Base-by-base conservation (phyloP, 1,140 invertebrate species). In the Eurosta solidaginis region DNA sequence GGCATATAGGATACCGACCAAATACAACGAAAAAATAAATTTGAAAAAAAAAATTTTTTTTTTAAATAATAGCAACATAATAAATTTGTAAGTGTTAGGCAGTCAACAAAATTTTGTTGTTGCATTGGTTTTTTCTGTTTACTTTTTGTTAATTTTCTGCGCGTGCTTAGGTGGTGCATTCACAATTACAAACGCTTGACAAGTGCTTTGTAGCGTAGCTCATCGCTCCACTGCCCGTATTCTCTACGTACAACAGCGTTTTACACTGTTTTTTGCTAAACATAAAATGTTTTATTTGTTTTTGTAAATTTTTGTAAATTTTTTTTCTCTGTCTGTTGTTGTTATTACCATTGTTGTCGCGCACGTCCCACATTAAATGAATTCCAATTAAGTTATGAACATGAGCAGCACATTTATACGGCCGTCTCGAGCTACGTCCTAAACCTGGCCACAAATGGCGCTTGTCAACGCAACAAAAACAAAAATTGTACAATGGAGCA, bases 301-400 rank as follows among this genome's bases (percentile, higher is more conserved):
- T 40, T 40, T 20, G 0, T 47, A 17, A 4, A 10, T 47, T 47
- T 17, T 47, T 40, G 17, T 0, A 20, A 40, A 40, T 20, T 22
- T 40, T 29, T 40, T 20, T 68, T 0, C 29, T 5, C 12, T n/a
- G n/a, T 68, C n/a, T 36, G n/a, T 40, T 40, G 33, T 68, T 33
- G 20, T 29, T 4, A 22, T n/a, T 29, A 22, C 54, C 29, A 12
- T 36, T 59, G 54, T 59, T 59, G 54, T 25, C 59, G 33, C 29
- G 59, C 59, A 68, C 59, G 59, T 68, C 59, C 40, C 59, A 36
- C 59, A 68, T 68, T 68, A 68, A 68, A 68, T 68, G 40, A 68
- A 68, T 68, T 68, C 59, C 59, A 68, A 68, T 68, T 68, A 68
- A 68, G 59, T 68, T 68, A 68, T 68, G 33, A 68, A 68, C 29